phyloP scores from a whole-genome alignment of 2,113 vertebrate species.

The Ictalurus furcatus region DNA sequence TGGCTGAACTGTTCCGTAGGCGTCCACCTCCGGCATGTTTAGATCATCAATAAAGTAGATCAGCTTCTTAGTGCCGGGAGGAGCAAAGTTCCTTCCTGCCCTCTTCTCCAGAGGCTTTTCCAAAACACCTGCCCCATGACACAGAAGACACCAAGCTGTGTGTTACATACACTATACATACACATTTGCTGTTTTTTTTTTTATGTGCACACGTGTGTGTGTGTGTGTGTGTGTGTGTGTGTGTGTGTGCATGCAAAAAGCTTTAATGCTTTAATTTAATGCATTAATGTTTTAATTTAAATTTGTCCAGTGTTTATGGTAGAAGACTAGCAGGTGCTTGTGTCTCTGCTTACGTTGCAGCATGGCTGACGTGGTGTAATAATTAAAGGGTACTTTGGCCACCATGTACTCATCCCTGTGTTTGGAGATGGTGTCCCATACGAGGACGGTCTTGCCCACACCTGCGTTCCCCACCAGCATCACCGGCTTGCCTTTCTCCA shows the following conservation, averaged over 20 bases:
- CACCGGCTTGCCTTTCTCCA: slow-evolving; percentile 68
- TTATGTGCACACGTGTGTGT: no score
- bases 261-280: background rate
- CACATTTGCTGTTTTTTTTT: background rate
- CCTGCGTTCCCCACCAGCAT: slow-evolving; percentile 72
- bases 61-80: slow-evolving; percentile 75
- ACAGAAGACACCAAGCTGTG: background rate
- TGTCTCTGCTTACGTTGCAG: slow-evolving; percentile 57
- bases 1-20: slow-evolving; percentile 76
- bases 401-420: slow-evolving; percentile 70
- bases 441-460: slow-evolving; percentile 71
- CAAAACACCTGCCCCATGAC: slow-evolving; percentile 67
- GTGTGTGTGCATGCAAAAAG: background rate
- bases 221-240: background rate
- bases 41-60: slow-evolving; percentile 82
- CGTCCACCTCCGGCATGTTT: slow-evolving; percentile 79
- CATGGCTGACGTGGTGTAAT: slow-evolving; percentile 69
- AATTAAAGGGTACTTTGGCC: slow-evolving; percentile 72
- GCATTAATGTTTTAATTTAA: no score
- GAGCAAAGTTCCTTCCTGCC: slow-evolving; percentile 75
- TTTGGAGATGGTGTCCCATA: slow-evolving; percentile 70
- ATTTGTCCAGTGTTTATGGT: background rate
- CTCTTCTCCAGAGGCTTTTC: slow-evolving; percentile 81
- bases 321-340: background rate
- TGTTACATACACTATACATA: background rate